These are phyloP conservation scores for Plebejus anna DNA, from an alignment of 2,888 invertebrate genomes.

Conservation along the genomic window DNA sequence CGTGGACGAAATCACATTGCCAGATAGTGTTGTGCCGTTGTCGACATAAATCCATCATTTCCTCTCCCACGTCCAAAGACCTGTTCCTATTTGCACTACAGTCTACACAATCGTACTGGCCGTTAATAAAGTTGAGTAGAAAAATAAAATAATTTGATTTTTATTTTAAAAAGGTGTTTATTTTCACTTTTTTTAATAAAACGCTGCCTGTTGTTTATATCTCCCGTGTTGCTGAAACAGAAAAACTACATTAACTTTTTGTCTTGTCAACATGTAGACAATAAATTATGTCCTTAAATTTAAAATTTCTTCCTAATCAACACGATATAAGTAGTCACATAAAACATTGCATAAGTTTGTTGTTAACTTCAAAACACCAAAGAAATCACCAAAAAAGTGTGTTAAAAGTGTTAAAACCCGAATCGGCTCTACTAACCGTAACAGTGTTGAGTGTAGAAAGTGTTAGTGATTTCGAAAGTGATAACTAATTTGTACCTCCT, in stretches of 20 bases:
- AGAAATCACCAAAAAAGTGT: neutral
- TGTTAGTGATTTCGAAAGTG: constrained; percentile 1
- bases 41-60: constrained; percentile 42
- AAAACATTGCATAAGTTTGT: neutral
- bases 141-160: neutral
- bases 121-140: neutral
- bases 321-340: neutral
- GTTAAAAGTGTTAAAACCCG: neutral
- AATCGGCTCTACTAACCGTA: neutral
- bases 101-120: constrained; percentile 31
- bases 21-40: constrained; percentile 39
- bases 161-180: too few species aligned
- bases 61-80: constrained; percentile 42
- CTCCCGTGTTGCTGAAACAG: too few species aligned
- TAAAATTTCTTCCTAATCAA: too few species aligned
- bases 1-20: constrained; percentile 28
- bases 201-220: too few species aligned
- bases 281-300: too few species aligned
- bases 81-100: constrained; percentile 39
- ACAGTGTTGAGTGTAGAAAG: neutral
- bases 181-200: too few species aligned
- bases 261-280: too few species aligned
- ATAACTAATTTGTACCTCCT: constrained; percentile 15
- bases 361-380: neutral
- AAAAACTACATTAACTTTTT: too few species aligned